Conservation (phyloP, 2,113 vertebrate genomes). For the Atractosteus spatula region DNA sequence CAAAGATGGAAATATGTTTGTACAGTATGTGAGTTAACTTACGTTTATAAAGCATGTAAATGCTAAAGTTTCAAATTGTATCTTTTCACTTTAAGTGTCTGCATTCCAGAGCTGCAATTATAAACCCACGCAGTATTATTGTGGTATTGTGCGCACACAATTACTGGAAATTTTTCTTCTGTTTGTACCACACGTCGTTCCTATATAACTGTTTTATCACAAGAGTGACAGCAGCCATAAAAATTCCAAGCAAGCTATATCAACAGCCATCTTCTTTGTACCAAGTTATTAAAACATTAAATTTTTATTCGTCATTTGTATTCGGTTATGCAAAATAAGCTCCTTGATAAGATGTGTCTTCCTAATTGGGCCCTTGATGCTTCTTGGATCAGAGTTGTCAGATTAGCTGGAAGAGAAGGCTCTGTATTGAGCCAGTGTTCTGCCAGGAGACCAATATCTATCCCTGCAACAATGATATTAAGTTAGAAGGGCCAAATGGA, state of each 20-base stretch:
- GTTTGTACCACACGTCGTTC: conserved; percentile 80
- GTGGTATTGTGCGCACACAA: conserved; percentile 77
- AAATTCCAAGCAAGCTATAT: conserved; percentile 83
- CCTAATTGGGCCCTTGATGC: conserved; percentile 93
- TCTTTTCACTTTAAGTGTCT: conserved; percentile 53
- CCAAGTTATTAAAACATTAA: conserved; percentile 91
- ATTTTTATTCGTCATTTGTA: conserved; percentile 90
- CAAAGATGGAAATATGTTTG: conserved; percentile 53
- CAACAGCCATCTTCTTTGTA: conserved; percentile 85
- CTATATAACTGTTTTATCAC: conserved; percentile 90
- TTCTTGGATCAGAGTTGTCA: conserved; percentile 85
- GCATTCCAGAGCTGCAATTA: conserved; percentile 74
- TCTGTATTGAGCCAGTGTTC: conserved; percentile 71
- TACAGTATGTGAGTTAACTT: too few relatives aligned
- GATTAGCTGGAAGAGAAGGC: conserved; percentile 79
- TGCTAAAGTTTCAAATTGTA: conserved; percentile 36
- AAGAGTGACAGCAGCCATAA: conserved; percentile 82
- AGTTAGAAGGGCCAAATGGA: conserved; percentile 79
- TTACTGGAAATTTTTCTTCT: conserved; percentile 81
- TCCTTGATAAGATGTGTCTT: conserved; percentile 90
- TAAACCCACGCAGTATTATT: conserved; percentile 81
- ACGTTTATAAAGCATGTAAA: conserved; percentile 46
- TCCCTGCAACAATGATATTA: conserved; percentile 81
- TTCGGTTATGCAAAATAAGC: conserved; percentile 93
- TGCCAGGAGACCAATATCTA: conserved; percentile 77